phyloP scores from a whole-genome alignment of 64 coral and sea anemone species.

The Cladopsammia gracilis region DNA sequence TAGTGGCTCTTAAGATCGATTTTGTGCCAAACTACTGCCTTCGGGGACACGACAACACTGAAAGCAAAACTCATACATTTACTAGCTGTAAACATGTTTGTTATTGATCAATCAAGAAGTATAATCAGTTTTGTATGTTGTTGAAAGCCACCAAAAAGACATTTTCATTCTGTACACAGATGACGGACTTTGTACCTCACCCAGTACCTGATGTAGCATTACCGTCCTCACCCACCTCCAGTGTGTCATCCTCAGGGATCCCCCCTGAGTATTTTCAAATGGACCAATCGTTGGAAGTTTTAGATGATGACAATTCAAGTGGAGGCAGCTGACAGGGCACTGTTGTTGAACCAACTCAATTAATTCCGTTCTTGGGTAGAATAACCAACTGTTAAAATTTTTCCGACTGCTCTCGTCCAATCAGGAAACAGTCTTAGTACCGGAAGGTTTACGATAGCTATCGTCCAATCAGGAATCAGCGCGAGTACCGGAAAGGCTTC shows the following conservation, averaged over 20 bases:
- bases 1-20: too few species aligned
- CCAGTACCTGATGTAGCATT: conserved; percentile 48
- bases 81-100: too few species aligned
- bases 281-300: conserved; percentile 30
- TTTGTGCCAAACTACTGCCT: too few species aligned
- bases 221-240: conserved; percentile 38
- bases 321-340: not conserved
- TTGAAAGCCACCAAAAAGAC: not conserved
- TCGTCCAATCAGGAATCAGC: not conserved
- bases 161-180: conserved; percentile 19
- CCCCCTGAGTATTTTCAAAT: conserved; percentile 43
- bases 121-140: not conserved
- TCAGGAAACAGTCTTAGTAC: not conserved
- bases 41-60: too few species aligned
- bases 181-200: not conserved
- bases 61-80: too few species aligned
- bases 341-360: not conserved
- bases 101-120: not conserved
- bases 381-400: not conserved
- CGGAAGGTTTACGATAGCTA: not conserved
- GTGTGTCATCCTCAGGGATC: conserved; percentile 42
- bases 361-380: not conserved
- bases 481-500: not conserved
- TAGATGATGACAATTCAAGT: conserved; percentile 8
- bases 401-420: not conserved